These are phyloP conservation scores for Mus musculus DNA, from an alignment of 2,113 vertebrate species.

Conservation along the genomic window GRCm39 chr16:79554501-79555000, in stretches of 20 bases:
- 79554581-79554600: accelerated
- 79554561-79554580: background rate
- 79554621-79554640: background rate
- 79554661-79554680: conserved; percentile 1
- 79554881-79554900: background rate
- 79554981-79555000: background rate
- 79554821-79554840: background rate
- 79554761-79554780: background rate
- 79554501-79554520: background rate
- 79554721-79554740: background rate
- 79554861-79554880: background rate
- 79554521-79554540: background rate
- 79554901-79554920: background rate
- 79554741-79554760: background rate
- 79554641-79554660: background rate
- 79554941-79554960: background rate
- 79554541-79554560: background rate
- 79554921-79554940: no score
- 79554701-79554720: background rate
- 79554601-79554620: background rate
- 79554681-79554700: background rate
- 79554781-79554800: background rate
- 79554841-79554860: background rate
- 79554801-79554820: background rate
- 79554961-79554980: background rate